Evolutionary conservation across 2,888 invertebrate genomes (phyloP).

Genomic region (Melipona beecheii): DNA sequence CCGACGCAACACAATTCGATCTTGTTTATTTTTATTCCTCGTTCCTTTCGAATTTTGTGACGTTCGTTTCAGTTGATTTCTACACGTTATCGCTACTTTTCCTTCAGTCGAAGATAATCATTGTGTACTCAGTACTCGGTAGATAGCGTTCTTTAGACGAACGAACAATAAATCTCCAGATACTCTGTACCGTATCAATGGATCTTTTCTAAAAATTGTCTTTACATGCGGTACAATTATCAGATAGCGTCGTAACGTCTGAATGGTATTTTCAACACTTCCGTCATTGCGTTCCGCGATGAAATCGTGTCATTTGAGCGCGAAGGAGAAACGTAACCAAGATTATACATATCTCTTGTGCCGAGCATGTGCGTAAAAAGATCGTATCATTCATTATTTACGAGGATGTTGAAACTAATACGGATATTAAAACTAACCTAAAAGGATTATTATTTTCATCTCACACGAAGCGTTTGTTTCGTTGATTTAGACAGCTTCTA

Average conservation of each 20-base stretch:
- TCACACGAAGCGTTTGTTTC: neutral
- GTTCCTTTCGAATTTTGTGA: neutral
- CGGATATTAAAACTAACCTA: neutral
- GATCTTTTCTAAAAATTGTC: neutral
- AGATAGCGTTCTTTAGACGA: neutral
- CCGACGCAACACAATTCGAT: neutral
- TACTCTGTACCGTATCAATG: neutral
- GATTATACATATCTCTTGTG: neutral
- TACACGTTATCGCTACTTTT: neutral
- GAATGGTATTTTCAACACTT: conserved; percentile 3
- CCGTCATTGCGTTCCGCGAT: conserved; percentile 6
- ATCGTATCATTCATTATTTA: neutral
- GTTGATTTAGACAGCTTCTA: neutral
- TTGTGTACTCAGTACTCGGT: too few relatives aligned
- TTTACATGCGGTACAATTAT: neutral
- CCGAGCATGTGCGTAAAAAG: neutral
- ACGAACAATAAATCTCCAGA: neutral
- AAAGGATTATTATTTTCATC: neutral
- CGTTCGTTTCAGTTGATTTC: neutral
- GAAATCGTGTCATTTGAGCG: neutral
- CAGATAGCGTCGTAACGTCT: too few relatives aligned
- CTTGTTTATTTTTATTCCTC: neutral
- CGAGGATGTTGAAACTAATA: too few relatives aligned
- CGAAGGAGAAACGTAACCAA: conserved; percentile 3
- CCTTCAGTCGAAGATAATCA: neutral